These are phyloP conservation scores for Apostichopus californicus DNA, from an alignment of 35 echinoderm and acorn worm genomes.

Conservation along the genomic window DNA sequence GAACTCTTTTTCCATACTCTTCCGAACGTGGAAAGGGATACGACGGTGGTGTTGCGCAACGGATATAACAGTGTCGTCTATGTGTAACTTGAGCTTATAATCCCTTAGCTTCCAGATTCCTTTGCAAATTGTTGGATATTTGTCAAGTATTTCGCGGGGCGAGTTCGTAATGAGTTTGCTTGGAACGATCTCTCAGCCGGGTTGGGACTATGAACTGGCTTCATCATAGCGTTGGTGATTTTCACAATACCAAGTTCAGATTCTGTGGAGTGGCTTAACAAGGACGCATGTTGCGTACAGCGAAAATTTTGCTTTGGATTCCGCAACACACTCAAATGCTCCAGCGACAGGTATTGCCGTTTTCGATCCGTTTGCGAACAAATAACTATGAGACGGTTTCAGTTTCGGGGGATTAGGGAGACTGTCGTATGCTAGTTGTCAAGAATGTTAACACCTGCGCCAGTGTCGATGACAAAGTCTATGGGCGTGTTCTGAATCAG, in stretches of 20 bases:
- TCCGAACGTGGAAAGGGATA: constrained; percentile 64
- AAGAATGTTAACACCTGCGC: constrained; percentile 31
- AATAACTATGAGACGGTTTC: not conserved
- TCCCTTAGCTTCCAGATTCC: constrained; percentile 66
- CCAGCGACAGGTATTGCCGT: not conserved
- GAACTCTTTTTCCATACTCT: constrained; percentile 61
- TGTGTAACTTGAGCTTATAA: constrained; percentile 53
- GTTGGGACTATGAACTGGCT: not conserved
- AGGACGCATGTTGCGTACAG: not conserved
- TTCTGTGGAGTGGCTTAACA: constrained; percentile 20
- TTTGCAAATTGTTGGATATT: constrained; percentile 36
- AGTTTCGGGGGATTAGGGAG: constrained; percentile 24
- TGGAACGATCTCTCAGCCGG: too few relatives aligned
- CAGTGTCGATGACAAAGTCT: constrained; percentile 27
- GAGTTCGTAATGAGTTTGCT: too few relatives aligned
- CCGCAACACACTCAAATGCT: constrained; percentile 27
- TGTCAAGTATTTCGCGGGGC: not conserved
- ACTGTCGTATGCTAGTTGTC: not conserved
- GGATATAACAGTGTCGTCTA: constrained; percentile 39
- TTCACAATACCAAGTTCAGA: constrained; percentile 45
- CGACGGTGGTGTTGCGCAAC: constrained; percentile 62
- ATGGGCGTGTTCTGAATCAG: not conserved
- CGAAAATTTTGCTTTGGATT: constrained; percentile 1
- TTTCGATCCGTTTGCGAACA: not conserved
- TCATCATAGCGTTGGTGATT: constrained; percentile 40